Base-by-base conservation (phyloP, 2,113 vertebrate species). In the Sceloporus undulatus region DNA sequence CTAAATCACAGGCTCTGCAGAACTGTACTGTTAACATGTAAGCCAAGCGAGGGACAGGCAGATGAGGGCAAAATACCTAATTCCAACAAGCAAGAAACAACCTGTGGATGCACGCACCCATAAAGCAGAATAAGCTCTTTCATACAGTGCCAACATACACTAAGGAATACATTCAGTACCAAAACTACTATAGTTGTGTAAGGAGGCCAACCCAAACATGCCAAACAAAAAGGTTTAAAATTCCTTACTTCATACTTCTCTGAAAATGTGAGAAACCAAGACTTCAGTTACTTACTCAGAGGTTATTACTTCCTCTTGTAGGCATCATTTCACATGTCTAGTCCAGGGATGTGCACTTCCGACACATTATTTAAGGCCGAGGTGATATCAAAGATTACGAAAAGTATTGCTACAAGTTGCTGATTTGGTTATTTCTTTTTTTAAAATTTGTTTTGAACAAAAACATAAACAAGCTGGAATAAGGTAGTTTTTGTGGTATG, bases 401-500 rank as follows among this genome's bases (percentile, higher is more conserved):
- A 76, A 77, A 27, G 9, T 25, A 79, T 14, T 0, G 0, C 88
- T 80, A 34, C 9, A n/a, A 21, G 11, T 18, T 42, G 0, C 0
- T 11, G 19, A 19, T 29, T 0, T 68, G 85, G 21, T 68, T 93
- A 29, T 94, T 92, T 91, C 29, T 6, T 71, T 85, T 62, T 13
- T 48, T 4, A 48, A 18, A 62, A 68, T 71, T 56, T 82, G 66
- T 62, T 88, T n/a, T 85, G 56, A 88, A 38, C 34, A 85, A 84
- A 34, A 89, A 77, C 87, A 87, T 4, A 3, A 25, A 75, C 25
- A 65, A 34, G 82, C 82, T 84, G 82, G 71, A 90, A 62, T 87
- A 92, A 94, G 94, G 93, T 92, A 78, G 40, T 48, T 7, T 0
- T 2, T 70, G 38, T 19, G 66, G n/a, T 19, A 77, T n/a, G 88